Evolutionary conservation across 2,797 vertebrate species (phyloP).

Genomic region (Rallus crepitans): DNA sequence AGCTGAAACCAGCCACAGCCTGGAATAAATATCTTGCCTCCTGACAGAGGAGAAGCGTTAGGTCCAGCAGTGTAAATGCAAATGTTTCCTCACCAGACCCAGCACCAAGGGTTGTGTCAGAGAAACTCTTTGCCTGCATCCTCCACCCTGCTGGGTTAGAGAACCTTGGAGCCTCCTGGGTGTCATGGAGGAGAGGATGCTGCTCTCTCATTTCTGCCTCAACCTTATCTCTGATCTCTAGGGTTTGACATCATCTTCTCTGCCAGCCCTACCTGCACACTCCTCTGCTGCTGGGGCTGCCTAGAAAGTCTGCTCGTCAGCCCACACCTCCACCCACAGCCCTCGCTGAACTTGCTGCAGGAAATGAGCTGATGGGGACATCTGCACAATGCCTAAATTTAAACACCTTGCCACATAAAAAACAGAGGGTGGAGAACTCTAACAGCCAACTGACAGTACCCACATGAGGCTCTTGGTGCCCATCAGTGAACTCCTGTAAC

Average conservation of each 20-base stretch:
- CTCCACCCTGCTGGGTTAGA: neutral
- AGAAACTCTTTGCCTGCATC: neutral
- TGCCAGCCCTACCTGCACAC: neutral
- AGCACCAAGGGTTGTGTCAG: fast-evolving
- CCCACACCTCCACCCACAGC: neutral
- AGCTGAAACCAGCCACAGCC: neutral
- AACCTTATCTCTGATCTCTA: neutral
- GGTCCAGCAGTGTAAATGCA: neutral
- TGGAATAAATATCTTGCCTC: neutral
- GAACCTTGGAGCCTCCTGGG: neutral
- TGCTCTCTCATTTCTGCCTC: neutral
- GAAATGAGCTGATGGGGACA: neutral
- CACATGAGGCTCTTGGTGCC: neutral
- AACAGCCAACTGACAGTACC: neutral
- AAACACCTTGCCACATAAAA: neutral
- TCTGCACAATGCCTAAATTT: neutral
- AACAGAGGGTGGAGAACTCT: neutral
- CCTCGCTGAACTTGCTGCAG: neutral
- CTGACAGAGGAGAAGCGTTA: neutral
- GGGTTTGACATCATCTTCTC: neutral
- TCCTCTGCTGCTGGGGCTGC: neutral
- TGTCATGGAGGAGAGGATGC: neutral
- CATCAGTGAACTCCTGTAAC: fast-evolving
- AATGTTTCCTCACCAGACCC: neutral
- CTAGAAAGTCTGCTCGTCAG: neutral